Percentiles rank a stretch among this genome's conserved stretches.
Evolutionary conservation across 2,113 vertebrate genomes (phyloP).

Genomic region (Ophiodon elongatus): DNA sequence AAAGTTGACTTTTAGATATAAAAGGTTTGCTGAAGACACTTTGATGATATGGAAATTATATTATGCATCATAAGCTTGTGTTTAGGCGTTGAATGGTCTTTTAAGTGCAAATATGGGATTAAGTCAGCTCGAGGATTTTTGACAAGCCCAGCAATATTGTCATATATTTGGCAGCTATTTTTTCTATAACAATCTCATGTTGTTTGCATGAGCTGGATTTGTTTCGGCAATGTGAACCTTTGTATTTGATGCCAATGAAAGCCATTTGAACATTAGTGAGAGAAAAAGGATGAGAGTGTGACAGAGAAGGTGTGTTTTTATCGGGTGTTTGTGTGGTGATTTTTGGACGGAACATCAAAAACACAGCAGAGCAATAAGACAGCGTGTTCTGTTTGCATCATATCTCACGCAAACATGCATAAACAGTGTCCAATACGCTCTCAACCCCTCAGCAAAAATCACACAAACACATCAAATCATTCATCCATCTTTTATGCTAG

Average conservation of each 20-base stretch:
- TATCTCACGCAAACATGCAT: slow-evolving; percentile 68
- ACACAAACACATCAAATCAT: slow-evolving; percentile 68
- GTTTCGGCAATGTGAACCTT: slow-evolving; percentile 67
- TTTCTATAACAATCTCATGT: slow-evolving; percentile 67
- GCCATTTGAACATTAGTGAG: slow-evolving; percentile 69
- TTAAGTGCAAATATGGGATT: slow-evolving; percentile 80
- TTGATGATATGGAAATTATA: slow-evolving; percentile 73
- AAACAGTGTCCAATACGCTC: slow-evolving; percentile 50
- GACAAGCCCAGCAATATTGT: slow-evolving; percentile 55
- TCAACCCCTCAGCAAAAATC: slow-evolving; percentile 40
- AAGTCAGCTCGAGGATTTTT: slow-evolving; percentile 67
- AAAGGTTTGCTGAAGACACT: slow-evolving; percentile 70
- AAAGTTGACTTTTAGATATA: slow-evolving; percentile 67
- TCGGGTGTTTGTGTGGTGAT: slow-evolving; percentile 63
- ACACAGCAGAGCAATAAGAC: slow-evolving; percentile 69
- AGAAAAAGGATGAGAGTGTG: slow-evolving; percentile 44
- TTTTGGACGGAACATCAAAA: slow-evolving; percentile 81
- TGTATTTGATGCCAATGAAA: slow-evolving; percentile 76
- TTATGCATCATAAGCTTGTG: slow-evolving; percentile 65
- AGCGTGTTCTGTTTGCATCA: slow-evolving; percentile 79
- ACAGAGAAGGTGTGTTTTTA: slow-evolving; percentile 57
- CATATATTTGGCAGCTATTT: slow-evolving; percentile 60
- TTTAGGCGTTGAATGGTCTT: slow-evolving; percentile 73
- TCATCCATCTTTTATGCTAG: slow-evolving; percentile 71
- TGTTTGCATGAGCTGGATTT: slow-evolving; percentile 78